Conservation (phyloP, 35 echinoderm and acorn worm genomes). For the Chiridota heheva region DNA sequence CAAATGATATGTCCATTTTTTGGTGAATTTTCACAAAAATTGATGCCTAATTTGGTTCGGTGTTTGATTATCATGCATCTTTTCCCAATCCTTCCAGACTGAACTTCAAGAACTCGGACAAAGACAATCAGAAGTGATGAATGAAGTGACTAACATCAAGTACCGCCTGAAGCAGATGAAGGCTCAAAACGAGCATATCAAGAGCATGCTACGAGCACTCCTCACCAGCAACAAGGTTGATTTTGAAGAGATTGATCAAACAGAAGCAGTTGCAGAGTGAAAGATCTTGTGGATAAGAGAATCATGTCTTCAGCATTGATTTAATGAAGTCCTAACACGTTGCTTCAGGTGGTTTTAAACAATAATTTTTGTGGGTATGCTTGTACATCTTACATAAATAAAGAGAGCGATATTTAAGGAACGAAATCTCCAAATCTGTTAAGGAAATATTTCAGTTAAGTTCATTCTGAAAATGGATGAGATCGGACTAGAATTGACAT, state of each 20-base stretch:
- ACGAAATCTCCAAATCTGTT: too few relatives aligned
- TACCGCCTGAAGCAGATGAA: conserved; percentile 75
- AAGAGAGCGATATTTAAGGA: too few relatives aligned
- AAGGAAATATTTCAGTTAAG: too few relatives aligned
- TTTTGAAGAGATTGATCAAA: conserved; percentile 44
- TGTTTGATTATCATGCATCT: background rate
- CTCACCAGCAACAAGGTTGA: conserved; percentile 52
- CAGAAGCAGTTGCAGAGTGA: conserved; percentile 81
- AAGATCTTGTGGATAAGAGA: too few relatives aligned
- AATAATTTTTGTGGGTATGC: too few relatives aligned
- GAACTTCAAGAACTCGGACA: conserved; percentile 56
- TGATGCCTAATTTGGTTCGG: background rate
- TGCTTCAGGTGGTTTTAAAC: too few relatives aligned
- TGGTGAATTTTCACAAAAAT: background rate
- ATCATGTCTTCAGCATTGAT: too few relatives aligned
- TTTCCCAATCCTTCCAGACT: conserved; percentile 52
- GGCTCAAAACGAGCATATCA: conserved; percentile 73
- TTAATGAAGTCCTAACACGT: too few relatives aligned
- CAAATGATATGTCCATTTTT: background rate
- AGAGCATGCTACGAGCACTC: conserved; percentile 71
- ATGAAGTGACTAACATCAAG: conserved; percentile 70
- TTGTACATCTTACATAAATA: too few relatives aligned
- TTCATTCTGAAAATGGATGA: too few relatives aligned
- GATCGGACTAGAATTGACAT: too few relatives aligned
- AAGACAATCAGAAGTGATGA: conserved; percentile 44